phyloP scores from a whole-genome alignment of 2,888 invertebrate genomes.

The Cacoxenus indagator region DNA sequence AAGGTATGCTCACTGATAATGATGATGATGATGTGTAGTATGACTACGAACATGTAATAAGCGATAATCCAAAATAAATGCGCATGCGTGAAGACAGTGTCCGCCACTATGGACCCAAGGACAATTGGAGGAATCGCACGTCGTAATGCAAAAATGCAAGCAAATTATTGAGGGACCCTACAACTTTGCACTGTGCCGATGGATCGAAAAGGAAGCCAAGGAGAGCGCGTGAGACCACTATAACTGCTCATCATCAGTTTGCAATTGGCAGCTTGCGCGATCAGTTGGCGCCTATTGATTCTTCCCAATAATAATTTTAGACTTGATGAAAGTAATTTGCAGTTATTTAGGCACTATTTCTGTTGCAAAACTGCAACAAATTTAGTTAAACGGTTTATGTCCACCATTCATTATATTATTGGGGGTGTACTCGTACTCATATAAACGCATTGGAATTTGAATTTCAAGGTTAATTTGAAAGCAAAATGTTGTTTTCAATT shows the following conservation, averaged over 20 bases:
- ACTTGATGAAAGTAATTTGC: slow-evolving; percentile 45
- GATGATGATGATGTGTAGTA: background rate
- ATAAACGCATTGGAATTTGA: too few species aligned
- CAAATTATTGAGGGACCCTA: background rate
- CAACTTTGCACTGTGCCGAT: background rate
- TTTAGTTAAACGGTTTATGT: too few species aligned
- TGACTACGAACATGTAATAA: slow-evolving; percentile 50
- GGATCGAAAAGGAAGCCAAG: background rate
- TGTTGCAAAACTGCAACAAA: too few species aligned
- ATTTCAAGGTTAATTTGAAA: too few species aligned
- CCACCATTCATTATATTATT: too few species aligned
- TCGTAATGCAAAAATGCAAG: background rate
- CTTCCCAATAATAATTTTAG: slow-evolving; percentile 38
- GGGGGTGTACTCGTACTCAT: too few species aligned
- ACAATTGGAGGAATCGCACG: background rate
- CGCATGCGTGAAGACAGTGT: slow-evolving; percentile 50
- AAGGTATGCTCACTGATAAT: background rate
- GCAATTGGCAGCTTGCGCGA: slow-evolving; percentile 29
- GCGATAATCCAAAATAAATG: slow-evolving; percentile 61
- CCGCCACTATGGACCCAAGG: too few species aligned
- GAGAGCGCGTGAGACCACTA: background rate
- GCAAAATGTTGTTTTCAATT: too few species aligned
- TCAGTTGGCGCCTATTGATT: slow-evolving; percentile 53
- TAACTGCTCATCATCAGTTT: slow-evolving; percentile 20
- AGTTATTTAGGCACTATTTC: slow-evolving; percentile 30